Conservation (phyloP, 2,797 vertebrate species). For the Chloroceryle inda region DNA sequence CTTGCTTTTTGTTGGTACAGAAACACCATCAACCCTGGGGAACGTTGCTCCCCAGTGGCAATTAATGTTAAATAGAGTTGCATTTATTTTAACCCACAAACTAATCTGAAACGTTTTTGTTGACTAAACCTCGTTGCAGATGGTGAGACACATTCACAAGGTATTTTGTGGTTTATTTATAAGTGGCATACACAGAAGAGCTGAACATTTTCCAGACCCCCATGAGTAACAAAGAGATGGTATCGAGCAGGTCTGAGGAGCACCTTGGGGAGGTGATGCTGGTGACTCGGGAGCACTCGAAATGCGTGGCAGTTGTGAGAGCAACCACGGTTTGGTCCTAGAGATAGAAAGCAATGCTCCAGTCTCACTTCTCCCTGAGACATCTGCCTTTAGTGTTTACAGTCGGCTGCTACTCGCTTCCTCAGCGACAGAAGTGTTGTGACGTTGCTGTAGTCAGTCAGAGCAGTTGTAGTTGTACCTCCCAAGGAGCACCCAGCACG, state of each 20-base stretch:
- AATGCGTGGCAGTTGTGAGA: not conserved
- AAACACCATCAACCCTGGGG: not conserved
- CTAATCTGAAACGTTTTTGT: not conserved
- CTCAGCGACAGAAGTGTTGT: accelerated
- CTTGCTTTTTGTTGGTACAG: not conserved
- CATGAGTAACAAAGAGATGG: accelerated
- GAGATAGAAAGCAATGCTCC: not conserved
- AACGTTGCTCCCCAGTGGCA: accelerated
- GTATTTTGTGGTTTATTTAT: constrained; percentile 18
- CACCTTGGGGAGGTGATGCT: not conserved
- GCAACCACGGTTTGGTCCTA: accelerated
- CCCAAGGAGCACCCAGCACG: accelerated
- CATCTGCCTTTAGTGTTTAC: not conserved
- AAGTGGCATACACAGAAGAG: not conserved
- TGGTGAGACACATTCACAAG: not conserved
- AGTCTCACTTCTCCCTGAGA: constrained; percentile 28
- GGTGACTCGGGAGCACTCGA: not conserved
- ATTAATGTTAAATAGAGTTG: not conserved
- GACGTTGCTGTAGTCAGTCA: not conserved
- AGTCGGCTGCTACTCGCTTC: not conserved
- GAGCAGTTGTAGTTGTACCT: accelerated
- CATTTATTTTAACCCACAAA: not conserved
- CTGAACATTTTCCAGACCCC: not conserved
- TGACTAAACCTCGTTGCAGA: not conserved
- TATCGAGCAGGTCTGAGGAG: not conserved